A percentile compares a stretch with the other conserved stretches of the same genome.
Conservation (phyloP, 30 jellyfish, hydroid and myxozoan genomes). For the Cassiopea andromeda region DNA sequence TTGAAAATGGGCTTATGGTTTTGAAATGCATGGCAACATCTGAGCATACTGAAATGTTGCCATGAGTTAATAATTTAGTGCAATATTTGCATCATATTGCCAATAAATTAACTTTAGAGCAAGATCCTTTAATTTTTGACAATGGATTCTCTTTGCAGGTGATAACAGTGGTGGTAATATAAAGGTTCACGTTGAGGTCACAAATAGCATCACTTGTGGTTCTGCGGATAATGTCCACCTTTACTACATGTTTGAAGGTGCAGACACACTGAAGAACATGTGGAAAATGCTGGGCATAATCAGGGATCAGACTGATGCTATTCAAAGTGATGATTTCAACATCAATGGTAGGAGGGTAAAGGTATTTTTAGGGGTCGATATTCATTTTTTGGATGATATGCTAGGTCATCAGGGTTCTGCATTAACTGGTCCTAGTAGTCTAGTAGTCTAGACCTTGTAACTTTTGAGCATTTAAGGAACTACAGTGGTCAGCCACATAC, state of each 20-base stretch:
- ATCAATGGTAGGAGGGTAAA: constrained; percentile 17
- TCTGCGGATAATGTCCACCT: constrained; percentile 51
- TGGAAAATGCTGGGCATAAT: neutral
- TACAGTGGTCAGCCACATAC: constrained; percentile 2
- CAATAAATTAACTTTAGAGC: constrained; percentile 36
- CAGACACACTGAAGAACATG: constrained; percentile 51
- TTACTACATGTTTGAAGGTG: constrained; percentile 52
- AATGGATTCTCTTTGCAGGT: constrained; percentile 49
- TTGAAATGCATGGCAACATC: constrained; percentile 38
- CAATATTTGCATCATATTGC: neutral
- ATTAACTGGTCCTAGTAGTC: constrained; percentile 14
- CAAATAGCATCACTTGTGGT: constrained; percentile 53
- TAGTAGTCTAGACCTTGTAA: neutral
- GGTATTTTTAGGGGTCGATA: constrained; percentile 31
- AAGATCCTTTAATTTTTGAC: constrained; percentile 31
- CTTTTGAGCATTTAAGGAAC: neutral
- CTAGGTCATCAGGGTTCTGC: constrained; percentile 59
- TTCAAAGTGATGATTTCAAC: constrained; percentile 45
- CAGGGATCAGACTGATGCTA: constrained; percentile 4
- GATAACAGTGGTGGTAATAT: constrained; percentile 60
- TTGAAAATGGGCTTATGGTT: constrained; percentile 27
- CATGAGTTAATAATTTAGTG: constrained; percentile 16
- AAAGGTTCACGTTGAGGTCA: constrained; percentile 51
- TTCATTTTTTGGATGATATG: constrained; percentile 45
- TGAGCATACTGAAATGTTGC: constrained; percentile 56